Conservation (phyloP, 2,888 invertebrate species). For the Mamestra brassicae region DNA sequence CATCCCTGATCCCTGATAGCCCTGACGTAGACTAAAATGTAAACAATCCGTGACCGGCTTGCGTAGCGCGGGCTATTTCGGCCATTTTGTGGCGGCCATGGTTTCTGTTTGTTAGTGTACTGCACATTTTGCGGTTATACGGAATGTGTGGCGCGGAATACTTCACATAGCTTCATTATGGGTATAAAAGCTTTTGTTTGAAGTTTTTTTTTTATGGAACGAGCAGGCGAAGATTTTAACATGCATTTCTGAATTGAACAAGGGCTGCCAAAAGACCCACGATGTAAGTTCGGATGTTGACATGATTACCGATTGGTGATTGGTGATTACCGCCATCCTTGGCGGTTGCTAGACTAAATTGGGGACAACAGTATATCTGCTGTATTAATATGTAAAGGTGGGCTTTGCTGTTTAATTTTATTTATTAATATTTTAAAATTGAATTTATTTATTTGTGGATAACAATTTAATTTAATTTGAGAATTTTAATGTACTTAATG, state of each 20-base stretch:
- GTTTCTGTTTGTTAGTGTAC: conserved; percentile 55
- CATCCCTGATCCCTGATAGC: conserved; percentile 44
- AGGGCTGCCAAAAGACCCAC: not conserved
- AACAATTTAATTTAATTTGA: too few species aligned
- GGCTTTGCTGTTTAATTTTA: too few species aligned
- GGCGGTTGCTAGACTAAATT: not conserved
- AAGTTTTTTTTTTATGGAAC: conserved; percentile 22
- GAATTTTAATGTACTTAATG: too few species aligned
- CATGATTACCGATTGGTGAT: not conserved
- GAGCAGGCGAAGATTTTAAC: not conserved
- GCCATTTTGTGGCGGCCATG: conserved; percentile 60
- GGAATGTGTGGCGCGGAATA: conserved; percentile 8
- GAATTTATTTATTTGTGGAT: too few species aligned
- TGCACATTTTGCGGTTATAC: conserved; percentile 33
- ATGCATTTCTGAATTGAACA: not conserved
- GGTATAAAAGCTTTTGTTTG: conserved; percentile 18
- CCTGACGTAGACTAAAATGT: conserved; percentile 62
- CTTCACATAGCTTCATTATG: conserved; percentile 18
- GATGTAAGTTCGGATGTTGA: not conserved
- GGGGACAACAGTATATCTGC: too few species aligned
- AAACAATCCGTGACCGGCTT: conserved; percentile 77
- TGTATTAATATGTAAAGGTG: too few species aligned
- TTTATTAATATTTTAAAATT: too few species aligned
- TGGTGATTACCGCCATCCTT: too few species aligned
- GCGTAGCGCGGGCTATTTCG: conserved; percentile 66